These are phyloP conservation scores for Rhabditophanes sp. DNA, from an alignment of 2,888 invertebrate genomes.

Conservation along the genomic window DNA sequence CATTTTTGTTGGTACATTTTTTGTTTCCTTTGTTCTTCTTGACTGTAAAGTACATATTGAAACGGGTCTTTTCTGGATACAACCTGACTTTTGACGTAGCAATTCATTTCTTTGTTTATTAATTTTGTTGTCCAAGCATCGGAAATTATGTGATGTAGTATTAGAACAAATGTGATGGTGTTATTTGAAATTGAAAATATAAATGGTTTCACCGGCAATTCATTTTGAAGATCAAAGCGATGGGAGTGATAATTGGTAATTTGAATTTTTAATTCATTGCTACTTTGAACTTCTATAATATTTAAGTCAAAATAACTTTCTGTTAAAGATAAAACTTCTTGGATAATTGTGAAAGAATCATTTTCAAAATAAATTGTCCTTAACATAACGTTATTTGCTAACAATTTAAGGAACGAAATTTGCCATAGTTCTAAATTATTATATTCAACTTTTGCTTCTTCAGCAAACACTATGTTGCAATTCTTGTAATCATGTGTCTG, in stretches of 20 bases:
- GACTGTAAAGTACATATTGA: too few species aligned
- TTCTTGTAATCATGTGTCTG: background rate
- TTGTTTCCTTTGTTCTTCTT: too few species aligned
- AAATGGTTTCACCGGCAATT: background rate
- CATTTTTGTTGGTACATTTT: too few species aligned
- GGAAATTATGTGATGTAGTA: constrained; percentile 10
- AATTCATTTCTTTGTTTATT: constrained; percentile 10
- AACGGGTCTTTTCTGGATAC: too few species aligned
- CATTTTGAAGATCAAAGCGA: background rate
- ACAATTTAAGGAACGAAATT: constrained; percentile 7
- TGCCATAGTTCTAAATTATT: constrained; percentile 9
- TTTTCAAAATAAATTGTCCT: constrained; percentile 8
- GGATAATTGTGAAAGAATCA: constrained; percentile 4
- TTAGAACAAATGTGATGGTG: too few species aligned
- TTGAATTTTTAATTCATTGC: background rate
- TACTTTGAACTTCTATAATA: background rate
- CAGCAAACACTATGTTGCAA: constrained; percentile 11
- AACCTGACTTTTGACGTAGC: too few species aligned
- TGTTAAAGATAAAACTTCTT: constrained; percentile 7
- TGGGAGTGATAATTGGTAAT: too few species aligned
- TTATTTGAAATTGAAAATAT: background rate
- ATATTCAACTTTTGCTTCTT: constrained; percentile 7
- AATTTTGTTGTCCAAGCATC: constrained; percentile 13
- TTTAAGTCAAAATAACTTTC: constrained; percentile 5
- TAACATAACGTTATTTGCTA: constrained; percentile 7